Evolutionary conservation across 2,888 invertebrate genomes (phyloP), one percentile per base, ranked within the genome.

Genomic region (Chymomyza fuscimana): DNA sequence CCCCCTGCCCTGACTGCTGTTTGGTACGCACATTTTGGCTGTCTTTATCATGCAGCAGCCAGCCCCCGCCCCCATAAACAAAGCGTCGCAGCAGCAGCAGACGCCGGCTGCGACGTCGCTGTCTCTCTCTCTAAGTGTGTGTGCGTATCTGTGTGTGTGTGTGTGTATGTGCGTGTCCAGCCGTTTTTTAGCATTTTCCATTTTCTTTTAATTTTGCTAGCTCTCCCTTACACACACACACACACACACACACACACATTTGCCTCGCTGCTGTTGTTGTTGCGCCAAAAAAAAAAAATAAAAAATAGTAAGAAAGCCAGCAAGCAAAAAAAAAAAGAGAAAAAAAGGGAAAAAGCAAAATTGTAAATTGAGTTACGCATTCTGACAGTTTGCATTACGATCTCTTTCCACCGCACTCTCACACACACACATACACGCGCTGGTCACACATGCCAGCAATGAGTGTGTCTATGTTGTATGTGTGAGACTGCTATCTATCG

Each of bases 331-430:
- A 54, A 54, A 54, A 54, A 54, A 54, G 22, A 1, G 15, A 51
- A 51, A 16, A 51, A 67, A 81, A 86, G 77, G 80, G 79, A 71
- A 87, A 25, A 75, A 78, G 80, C 76, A 75, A 86, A 87, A 89
- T 87, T 87, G 81, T 87, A 89, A 87, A 87, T 87, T 87, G 86
- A 87, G 87, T 87, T 87, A 89, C 87, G 87, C 83, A 88, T 85
- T 82, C 88, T 85, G 88, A 89, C 88, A 89, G 88, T 87, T 88
- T 88, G 88, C 87, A 88, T 89, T 87, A 88, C 88, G 88, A 82
- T 86, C 87, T 89, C 74, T 68, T 46, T n/a, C 16, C 64, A 65
- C 65, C 74, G 51, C 78, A 65, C 64, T 50, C 62, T 70, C 65
- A 40, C 46, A 29, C 46, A 51, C 51, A 51, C 51, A 54, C 64